These are phyloP conservation scores for Tachycineta bicolor DNA, from an alignment of 2,113 vertebrate species.

Conservation along the genomic window DNA sequence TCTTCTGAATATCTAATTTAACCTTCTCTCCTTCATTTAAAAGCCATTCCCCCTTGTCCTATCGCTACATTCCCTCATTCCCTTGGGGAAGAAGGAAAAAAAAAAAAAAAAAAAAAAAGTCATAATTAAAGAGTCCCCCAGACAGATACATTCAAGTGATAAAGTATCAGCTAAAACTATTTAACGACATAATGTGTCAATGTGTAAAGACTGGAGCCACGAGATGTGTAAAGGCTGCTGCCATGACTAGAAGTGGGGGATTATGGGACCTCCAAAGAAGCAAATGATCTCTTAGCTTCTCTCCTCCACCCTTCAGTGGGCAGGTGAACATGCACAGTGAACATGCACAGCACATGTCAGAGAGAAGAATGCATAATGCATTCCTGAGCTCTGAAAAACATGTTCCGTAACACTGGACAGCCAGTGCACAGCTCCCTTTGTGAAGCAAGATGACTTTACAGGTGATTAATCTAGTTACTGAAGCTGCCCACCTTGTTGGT, in stretches of 20 bases:
- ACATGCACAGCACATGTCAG: background rate
- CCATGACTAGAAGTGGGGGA: background rate
- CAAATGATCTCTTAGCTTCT: background rate
- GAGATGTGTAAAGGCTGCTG: background rate
- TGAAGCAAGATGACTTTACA: background rate
- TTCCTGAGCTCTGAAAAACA: background rate
- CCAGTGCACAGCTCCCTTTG: background rate
- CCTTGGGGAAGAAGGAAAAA: too few species aligned
- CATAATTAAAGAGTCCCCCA: background rate
- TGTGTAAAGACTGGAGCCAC: background rate
- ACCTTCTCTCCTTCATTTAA: background rate
- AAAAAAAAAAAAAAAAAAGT: background rate
- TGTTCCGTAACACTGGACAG: background rate
- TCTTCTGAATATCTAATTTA: background rate
- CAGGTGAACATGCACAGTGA: background rate
- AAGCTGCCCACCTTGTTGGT: background rate
- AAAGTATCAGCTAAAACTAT: conserved; percentile 25
- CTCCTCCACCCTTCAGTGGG: background rate
- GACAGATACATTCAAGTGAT: background rate
- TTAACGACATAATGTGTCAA: background rate
- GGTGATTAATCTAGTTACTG: background rate
- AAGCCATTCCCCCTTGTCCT: background rate
- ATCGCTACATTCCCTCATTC: too few species aligned
- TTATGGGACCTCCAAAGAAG: background rate
- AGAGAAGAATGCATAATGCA: background rate